Evolutionary conservation across 2,797 vertebrate genomes (phyloP), one percentile per base, ranked within the genome.

Genomic region (Xiphophorus birchmanni): DNA sequence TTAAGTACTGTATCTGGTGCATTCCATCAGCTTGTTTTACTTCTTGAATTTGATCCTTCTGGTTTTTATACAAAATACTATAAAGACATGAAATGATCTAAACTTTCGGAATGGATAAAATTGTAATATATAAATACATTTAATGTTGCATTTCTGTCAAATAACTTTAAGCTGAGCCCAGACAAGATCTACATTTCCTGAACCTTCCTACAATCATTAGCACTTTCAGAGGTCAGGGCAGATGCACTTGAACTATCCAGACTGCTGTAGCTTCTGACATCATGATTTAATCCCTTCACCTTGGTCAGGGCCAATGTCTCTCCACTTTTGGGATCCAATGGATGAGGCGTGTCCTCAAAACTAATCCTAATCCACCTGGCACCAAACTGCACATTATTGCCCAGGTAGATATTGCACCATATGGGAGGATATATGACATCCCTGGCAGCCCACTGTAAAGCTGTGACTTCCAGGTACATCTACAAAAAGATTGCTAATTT

Each of bases 301-400:
- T 91, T 77, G 82, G 90, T 89, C 84, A 86, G 74, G 77, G 84
- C 84, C 87, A 85, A 44, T 56, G 60, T 80, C 87, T 78, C 82
- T 85, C 87, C 67, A 79, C 77, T 77, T 84, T 87, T 86, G 86
- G 76, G 82, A 63, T 86, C 50, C 73, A 73, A 44, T 82, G 73
- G 87, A 91, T 85, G 85, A 76, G 85, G 65, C 82, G 85, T 84
- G 88, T 65, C 47, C 29, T 88, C 82, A 87, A 78, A 73, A 60
- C 87, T 94, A 94, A 94, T 95, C 93, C 94, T 94, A 94, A 94
- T 95, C 93, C 89, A 90, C 89, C 85, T 93, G 91, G 78, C 87
- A 86, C 86, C 83, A 79, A 91, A 90, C 85, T 77, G 78, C 80
- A 90, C 89, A 91, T 89, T 92, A 91, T 91, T 93, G 90, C 80